phyloP scores from a whole-genome alignment of 2,797 vertebrate species.

The Dermochelys coriacea region DNA sequence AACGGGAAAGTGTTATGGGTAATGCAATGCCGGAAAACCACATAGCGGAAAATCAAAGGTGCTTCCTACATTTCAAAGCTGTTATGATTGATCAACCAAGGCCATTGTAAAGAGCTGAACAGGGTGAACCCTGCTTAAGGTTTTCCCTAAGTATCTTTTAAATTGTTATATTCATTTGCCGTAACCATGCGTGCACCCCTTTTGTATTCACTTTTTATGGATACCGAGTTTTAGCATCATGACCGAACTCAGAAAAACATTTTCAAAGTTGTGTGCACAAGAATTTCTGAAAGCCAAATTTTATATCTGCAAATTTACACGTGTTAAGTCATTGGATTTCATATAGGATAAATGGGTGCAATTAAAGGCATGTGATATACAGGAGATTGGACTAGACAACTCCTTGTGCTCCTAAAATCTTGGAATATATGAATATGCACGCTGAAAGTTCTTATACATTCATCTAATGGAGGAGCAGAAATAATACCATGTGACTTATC shows the following conservation, averaged over 20 bases:
- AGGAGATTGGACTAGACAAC: neutral
- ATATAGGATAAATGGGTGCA: neutral
- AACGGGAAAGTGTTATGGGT: neutral
- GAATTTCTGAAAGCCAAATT: neutral
- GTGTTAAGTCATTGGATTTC: neutral
- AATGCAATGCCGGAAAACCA: fast-evolving
- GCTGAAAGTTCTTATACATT: fast-evolving
- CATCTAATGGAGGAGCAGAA: neutral
- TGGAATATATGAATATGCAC: fast-evolving
- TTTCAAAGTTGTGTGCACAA: neutral
- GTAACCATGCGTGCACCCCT: neutral
- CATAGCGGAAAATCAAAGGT: fast-evolving
- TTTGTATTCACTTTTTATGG: neutral
- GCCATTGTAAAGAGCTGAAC: neutral
- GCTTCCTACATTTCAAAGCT: neutral
- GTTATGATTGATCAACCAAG: fast-evolving
- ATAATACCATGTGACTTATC: fast-evolving
- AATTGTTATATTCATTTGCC: fast-evolving
- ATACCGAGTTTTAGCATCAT: neutral
- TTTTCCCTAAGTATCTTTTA: neutral
- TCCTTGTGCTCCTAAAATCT: neutral
- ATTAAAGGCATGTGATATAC: neutral
- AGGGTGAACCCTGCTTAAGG: neutral
- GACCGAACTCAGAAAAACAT: neutral
- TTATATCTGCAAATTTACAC: neutral